These are phyloP conservation scores for Magallana angulata DNA, from an alignment of 1,140 invertebrate genomes.

Conservation along the genomic window DNA sequence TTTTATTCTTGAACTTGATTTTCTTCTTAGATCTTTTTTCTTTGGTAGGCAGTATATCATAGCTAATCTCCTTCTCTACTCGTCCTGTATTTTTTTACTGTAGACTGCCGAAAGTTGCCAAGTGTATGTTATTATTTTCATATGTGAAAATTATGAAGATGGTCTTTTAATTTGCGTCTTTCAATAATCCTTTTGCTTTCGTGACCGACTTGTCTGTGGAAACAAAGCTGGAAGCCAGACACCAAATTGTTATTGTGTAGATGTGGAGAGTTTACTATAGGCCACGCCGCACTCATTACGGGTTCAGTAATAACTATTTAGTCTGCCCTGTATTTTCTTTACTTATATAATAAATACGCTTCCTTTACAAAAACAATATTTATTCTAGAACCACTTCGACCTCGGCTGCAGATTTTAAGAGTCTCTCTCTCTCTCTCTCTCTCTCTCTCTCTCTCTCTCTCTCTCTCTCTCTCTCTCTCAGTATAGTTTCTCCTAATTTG, in stretches of 20 bases:
- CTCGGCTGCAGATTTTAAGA: neutral
- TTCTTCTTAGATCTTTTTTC: neutral
- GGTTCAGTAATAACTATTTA: constrained; percentile 34
- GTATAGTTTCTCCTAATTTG: no score
- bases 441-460: no score
- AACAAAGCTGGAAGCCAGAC: constrained; percentile 15
- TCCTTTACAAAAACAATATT: constrained; percentile 22
- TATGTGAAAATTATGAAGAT: constrained; percentile 32
- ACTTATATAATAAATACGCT: constrained; percentile 33
- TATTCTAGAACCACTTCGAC: constrained; percentile 26
- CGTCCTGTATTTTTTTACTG: constrained; percentile 13
- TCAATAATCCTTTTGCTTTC: constrained; percentile 5
- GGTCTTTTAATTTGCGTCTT: constrained; percentile 32
- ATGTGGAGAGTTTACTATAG: constrained; percentile 10
- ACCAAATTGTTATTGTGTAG: constrained; percentile 22
- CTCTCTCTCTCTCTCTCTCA: no score
- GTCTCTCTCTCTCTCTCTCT: no score
- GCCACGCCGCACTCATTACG: constrained; percentile 2
- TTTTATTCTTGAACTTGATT: constrained; percentile 14
- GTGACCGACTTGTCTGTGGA: constrained; percentile 2
- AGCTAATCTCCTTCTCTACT: neutral
- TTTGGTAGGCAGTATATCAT: constrained; percentile 12
- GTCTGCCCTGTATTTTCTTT: constrained; percentile 30
- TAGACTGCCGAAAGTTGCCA: constrained; percentile 18
- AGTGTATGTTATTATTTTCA: constrained; percentile 30